Evolutionary conservation across 2,888 invertebrate genomes (phyloP).

Genomic region (Plebejus anna): DNA sequence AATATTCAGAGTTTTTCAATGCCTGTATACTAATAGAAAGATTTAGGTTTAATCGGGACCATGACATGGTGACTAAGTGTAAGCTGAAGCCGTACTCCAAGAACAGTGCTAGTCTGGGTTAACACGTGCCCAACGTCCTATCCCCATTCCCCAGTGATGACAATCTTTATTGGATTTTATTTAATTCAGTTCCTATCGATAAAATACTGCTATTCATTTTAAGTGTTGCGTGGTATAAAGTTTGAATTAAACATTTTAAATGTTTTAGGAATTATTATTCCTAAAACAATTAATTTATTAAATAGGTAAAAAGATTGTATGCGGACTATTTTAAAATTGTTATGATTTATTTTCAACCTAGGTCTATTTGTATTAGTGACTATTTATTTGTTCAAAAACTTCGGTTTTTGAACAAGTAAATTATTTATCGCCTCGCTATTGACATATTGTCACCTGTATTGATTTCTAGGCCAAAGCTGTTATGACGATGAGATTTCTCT

Average conservation of each 20-base stretch:
- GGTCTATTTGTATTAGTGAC: neutral
- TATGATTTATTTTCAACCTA: too few species aligned
- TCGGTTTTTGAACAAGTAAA: too few species aligned
- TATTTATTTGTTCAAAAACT: neutral
- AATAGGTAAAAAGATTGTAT: too few species aligned
- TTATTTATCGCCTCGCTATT: neutral
- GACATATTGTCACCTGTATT: neutral
- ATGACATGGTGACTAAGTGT: conserved; percentile 2
- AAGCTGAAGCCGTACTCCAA: conserved; percentile 9
- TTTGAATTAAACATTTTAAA: neutral
- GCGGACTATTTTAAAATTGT: too few species aligned
- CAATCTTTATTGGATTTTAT: conserved; percentile 22
- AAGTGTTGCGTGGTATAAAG: neutral
- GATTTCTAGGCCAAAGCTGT: conserved; percentile 1
- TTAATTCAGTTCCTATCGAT: neutral
- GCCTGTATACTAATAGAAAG: neutral
- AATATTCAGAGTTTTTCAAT: too few species aligned
- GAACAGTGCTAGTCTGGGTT: neutral
- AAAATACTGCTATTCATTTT: neutral
- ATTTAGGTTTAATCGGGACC: conserved; percentile 5
- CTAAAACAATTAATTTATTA: too few species aligned
- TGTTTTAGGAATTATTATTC: neutral
- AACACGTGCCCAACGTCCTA: neutral
- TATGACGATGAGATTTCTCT: neutral
- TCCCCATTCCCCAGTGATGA: neutral